Percentiles rank a stretch among this genome's conserved stretches.
phyloP scores from a whole-genome alignment of 1,140 invertebrate species.

The Nasonia vitripennis region DNA sequence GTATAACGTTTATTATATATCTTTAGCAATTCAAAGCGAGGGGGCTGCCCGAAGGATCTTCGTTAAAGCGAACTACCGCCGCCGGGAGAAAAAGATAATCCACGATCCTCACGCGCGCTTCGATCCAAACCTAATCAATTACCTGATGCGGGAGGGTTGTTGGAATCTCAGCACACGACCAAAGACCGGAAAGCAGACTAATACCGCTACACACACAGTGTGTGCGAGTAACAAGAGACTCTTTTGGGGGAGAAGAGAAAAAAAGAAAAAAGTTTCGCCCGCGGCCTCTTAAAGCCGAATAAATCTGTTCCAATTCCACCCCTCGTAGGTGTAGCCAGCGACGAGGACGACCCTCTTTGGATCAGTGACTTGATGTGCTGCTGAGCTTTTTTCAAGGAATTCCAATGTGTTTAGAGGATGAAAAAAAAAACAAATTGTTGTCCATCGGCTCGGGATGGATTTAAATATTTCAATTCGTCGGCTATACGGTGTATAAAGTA shows the following conservation, averaged over 20 bases:
- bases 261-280: neutral
- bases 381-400: neutral
- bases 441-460: neutral
- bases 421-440: neutral
- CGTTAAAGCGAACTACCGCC: neutral
- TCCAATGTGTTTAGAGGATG: neutral
- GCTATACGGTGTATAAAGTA: neutral
- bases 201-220: too few relatives aligned
- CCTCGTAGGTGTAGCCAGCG: neutral
- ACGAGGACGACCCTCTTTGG: too few relatives aligned
- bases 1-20: neutral
- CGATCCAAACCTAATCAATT: neutral
- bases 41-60: neutral
- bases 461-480: neutral
- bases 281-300: neutral
- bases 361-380: neutral
- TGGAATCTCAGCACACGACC: too few relatives aligned
- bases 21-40: neutral
- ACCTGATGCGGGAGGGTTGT: neutral
- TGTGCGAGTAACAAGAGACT: constrained; percentile 6
- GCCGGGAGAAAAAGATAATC: neutral
- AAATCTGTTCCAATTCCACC: constrained; percentile 38
- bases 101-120: neutral
- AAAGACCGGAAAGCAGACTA: neutral
- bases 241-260: neutral